Evolutionary conservation across 2,113 vertebrate species (phyloP).

Genomic region (Sprattus sprattus): DNA sequence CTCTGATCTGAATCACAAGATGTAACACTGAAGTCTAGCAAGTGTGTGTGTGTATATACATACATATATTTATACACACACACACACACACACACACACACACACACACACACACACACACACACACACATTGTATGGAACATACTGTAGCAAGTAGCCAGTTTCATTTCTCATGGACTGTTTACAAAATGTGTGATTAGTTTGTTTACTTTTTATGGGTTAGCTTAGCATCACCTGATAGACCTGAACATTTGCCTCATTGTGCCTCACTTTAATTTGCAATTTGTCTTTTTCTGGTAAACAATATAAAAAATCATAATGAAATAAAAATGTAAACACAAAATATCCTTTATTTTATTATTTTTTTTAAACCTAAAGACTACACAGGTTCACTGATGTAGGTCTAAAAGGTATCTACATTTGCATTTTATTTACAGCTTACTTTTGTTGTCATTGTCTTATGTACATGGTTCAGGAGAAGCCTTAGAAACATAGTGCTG

Average conservation of each 20-base stretch:
- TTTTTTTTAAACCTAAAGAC: slow-evolving; percentile 91
- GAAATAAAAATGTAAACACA: slow-evolving; percentile 82
- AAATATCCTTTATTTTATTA: slow-evolving; percentile 95
- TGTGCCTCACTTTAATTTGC: background rate
- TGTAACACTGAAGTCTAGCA: too few relatives aligned
- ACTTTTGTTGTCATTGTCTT: slow-evolving; percentile 67
- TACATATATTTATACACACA: too few relatives aligned
- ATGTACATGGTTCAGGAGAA: slow-evolving; percentile 94
- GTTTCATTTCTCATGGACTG: background rate
- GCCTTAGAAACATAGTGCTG: slow-evolving; percentile 81
- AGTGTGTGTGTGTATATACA: too few relatives aligned
- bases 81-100: too few relatives aligned
- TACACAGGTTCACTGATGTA: slow-evolving; percentile 91
- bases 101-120: too few relatives aligned
- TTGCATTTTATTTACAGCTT: slow-evolving; percentile 96
- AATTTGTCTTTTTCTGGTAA: background rate
- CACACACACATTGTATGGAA: too few relatives aligned
- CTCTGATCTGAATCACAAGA: background rate
- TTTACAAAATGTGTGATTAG: background rate
- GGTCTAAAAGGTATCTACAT: slow-evolving; percentile 98
- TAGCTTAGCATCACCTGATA: background rate
- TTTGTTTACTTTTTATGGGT: background rate
- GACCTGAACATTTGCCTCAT: background rate
- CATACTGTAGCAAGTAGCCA: background rate
- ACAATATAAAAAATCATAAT: slow-evolving; percentile 32